Base-by-base conservation (phyloP, 1,140 invertebrate species). In the Listronotus bonariensis region DNA sequence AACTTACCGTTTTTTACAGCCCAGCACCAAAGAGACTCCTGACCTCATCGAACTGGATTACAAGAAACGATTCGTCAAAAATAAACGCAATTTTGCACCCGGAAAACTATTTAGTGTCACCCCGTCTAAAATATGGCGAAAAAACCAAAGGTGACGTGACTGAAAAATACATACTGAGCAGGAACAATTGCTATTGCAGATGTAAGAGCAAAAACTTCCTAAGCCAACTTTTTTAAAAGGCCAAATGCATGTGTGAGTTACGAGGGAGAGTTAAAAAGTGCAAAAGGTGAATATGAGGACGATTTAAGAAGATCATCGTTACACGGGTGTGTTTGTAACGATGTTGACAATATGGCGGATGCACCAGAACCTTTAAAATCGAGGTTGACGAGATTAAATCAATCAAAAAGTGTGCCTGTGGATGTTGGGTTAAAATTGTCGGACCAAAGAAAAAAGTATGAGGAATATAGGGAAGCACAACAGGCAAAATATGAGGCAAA, bases 51-150 rank as follows among this genome's bases (percentile, higher is more conserved):
- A 67, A 55, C 32, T 70, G 68, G 68, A 41, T 31, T n/a, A 56
- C 45, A 12, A 54, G 68, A 40, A 70, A 70, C 15, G 68, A 70
- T 43, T 70, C 68, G 4, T 64, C 65, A 4, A 70, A 63, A 17
- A 41, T 70, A 12, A 64, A 54, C 34, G 54, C 60, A 6, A 36
- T 67, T 26, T 53, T 70, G 15, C 65, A 70, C 4, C 68, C 68
- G 15, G 57, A 67, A 15, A 31, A 54, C 10, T 20, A 45, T 31
- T 26, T 48, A 6, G 10, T 42, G 31, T 46, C 60, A 0, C 65
- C 65, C 5, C 31, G 45, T 31, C 32, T 65, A 34, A 64, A 60
- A 65, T 40, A 32, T 14, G 43, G 31, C 18, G 55, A 66, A 38
- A 65, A 64, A 61, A 60, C 42, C 5, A 43, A 48, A 41, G 63